Evolutionary conservation across 2,113 vertebrate genomes (phyloP).

Genomic region (Genyomyrus donnyi): DNA sequence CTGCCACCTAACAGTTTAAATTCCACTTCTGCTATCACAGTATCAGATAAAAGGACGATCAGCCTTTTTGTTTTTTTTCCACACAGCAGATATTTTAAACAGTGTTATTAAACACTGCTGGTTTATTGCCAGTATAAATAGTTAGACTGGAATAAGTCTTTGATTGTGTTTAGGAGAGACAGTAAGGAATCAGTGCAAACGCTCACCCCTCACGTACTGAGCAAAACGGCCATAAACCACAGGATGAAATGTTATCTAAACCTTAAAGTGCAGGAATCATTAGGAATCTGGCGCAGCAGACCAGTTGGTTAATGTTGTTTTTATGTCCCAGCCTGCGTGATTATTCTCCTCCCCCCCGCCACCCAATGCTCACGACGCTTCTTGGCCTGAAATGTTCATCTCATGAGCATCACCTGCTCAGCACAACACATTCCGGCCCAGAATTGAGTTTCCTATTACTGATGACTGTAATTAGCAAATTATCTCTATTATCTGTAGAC

Average conservation of each 20-base stretch:
- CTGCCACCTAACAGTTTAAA: slow-evolving; percentile 12
- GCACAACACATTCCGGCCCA: not conserved
- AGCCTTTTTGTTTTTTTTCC: not conserved
- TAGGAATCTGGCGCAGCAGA: not conserved
- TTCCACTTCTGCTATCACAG: not conserved
- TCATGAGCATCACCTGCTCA: not conserved
- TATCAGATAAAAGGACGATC: not conserved
- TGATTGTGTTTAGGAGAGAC: not conserved
- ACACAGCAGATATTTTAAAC: not conserved
- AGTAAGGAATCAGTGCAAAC: not conserved
- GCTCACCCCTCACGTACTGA: not conserved
- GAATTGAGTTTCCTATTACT: slow-evolving; percentile 34
- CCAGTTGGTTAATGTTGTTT: slow-evolving; percentile 15
- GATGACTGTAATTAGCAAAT: slow-evolving; percentile 59
- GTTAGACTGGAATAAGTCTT: not conserved
- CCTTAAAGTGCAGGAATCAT: slow-evolving; percentile 13
- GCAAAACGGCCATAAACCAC: not conserved
- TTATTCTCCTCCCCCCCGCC: not conserved
- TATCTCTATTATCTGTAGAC: slow-evolving; percentile 59
- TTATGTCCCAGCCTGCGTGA: not conserved
- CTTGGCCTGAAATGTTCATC: not conserved
- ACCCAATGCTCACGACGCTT: not conserved
- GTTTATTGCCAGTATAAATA: not conserved
- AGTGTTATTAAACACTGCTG: not conserved
- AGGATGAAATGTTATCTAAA: slow-evolving; percentile 21